Conservation (phyloP, 2,888 invertebrate species). For the Hypomecis atomaria region DNA sequence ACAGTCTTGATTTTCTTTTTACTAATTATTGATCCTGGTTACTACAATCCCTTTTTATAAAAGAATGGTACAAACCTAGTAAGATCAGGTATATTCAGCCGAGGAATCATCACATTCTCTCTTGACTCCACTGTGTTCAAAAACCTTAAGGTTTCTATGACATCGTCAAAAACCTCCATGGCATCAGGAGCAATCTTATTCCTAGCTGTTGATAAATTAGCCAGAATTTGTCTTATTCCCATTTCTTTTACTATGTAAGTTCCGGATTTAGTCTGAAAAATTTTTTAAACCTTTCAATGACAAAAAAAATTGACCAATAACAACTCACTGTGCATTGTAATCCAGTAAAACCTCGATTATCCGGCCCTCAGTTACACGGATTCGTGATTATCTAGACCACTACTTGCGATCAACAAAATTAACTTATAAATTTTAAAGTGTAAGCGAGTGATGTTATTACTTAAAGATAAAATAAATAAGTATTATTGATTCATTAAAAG, state of each 20-base stretch:
- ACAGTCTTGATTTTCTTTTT: too few species aligned
- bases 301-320: not conserved
- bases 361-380: too few species aligned
- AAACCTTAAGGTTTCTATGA: slow-evolving; percentile 72
- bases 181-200: slow-evolving; percentile 71
- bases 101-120: slow-evolving; percentile 62
- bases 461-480: too few species aligned
- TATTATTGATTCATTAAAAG: too few species aligned
- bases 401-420: too few species aligned
- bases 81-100: slow-evolving; percentile 73
- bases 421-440: too few species aligned
- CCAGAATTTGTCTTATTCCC: slow-evolving; percentile 70
- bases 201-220: slow-evolving; percentile 69
- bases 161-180: slow-evolving; percentile 69
- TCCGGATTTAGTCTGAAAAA: slow-evolving; percentile 82
- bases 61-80: slow-evolving; percentile 55
- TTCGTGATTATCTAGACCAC: too few species aligned
- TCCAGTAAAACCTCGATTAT: too few species aligned
- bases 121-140: slow-evolving; percentile 72
- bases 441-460: too few species aligned
- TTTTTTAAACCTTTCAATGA: not conserved
- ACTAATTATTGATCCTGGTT: too few species aligned
- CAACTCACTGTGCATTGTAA: not conserved
- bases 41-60: too few species aligned
- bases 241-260: slow-evolving; percentile 78